phyloP scores from a whole-genome alignment of 1,140 invertebrate genomes.

The Dreissena rostriformis region DNA sequence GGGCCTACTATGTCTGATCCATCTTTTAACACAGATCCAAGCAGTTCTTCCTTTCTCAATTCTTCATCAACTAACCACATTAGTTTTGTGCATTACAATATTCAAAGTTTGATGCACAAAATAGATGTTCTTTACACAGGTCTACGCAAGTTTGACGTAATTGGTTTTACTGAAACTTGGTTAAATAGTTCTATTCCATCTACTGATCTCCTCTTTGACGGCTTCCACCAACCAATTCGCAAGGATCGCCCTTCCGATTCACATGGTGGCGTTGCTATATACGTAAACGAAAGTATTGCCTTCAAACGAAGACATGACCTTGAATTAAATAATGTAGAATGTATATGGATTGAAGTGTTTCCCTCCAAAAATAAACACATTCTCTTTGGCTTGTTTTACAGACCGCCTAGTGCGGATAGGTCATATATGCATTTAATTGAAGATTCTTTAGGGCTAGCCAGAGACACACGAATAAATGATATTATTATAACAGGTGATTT shows the following conservation, averaged over 20 bases:
- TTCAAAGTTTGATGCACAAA: slow-evolving; percentile 1
- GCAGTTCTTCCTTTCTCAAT: no score
- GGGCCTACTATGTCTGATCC: no score
- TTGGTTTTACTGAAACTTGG: slow-evolving; percentile 25
- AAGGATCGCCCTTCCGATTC: background rate
- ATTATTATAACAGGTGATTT: slow-evolving; percentile 28
- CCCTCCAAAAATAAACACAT: background rate
- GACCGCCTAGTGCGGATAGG: background rate
- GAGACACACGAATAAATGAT: slow-evolving; percentile 7
- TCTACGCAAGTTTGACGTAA: slow-evolving; percentile 2
- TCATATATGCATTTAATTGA: background rate
- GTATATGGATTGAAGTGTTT: slow-evolving; percentile 12
- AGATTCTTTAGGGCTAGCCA: slow-evolving; percentile 5
- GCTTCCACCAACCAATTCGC: background rate
- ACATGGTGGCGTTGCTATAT: background rate
- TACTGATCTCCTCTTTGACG: background rate
- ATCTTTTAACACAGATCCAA: no score
- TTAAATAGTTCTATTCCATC: background rate
- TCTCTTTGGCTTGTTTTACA: slow-evolving; percentile 1
- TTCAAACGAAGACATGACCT: slow-evolving; percentile 1
- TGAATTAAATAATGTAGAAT: slow-evolving; percentile 1
- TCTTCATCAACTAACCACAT: background rate
- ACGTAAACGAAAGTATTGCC: background rate
- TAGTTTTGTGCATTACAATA: slow-evolving; percentile 9
- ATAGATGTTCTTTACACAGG: background rate